Base-by-base conservation (phyloP, 2,797 vertebrate genomes). In the Siniperca undulata region DNA sequence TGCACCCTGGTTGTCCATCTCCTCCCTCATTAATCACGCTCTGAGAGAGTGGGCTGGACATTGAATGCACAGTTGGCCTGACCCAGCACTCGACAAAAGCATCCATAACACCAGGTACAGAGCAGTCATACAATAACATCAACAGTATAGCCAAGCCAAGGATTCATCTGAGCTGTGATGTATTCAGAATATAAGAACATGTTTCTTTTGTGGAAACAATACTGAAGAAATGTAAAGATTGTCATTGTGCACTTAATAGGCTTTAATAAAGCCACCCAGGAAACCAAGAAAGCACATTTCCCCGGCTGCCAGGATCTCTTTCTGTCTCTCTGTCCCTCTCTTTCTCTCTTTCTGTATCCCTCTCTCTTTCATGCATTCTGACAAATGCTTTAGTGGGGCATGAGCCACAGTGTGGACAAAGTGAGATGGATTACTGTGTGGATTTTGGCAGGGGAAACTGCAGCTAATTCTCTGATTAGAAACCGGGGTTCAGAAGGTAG, bases 401-500 rank as follows among this genome's bases (percentile, higher is more conserved):
- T 62, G 86, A 92, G 91, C 86, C 89, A 84, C 75, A 44, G 87
- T 90, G 90, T 92, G 91, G 92, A 92, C 91, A 93, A 94, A 94
- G 94, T 95, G 93, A 95, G 94, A 95, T 94, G 92, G 93, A 95
- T 95, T 93, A 94, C 89, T 58, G 87, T 83, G 89, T 89, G 91
- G 89, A 82, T 91, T 88, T 91, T 95, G 95, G 94, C 94, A 92
- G 85, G 19, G 68, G 82, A 88, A 81, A 81, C 89, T 81, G 86
- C 77, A 61, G 89, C 92, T 94, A 95, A 95, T 95, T 94, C 93
- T 95, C 91, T 94, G 94, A 95, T 95, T 95, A 93, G 94, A 94
- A 95, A 94, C 89, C 91, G 74, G 88, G 88, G 89, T 94, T 94
- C 91, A 92, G 89, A 81, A 84, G 82, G 89, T 77, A 81, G 77